These are phyloP conservation scores for Nephrotoma flavescens DNA, from an alignment of 2,888 invertebrate genomes.

Conservation along the genomic window DNA sequence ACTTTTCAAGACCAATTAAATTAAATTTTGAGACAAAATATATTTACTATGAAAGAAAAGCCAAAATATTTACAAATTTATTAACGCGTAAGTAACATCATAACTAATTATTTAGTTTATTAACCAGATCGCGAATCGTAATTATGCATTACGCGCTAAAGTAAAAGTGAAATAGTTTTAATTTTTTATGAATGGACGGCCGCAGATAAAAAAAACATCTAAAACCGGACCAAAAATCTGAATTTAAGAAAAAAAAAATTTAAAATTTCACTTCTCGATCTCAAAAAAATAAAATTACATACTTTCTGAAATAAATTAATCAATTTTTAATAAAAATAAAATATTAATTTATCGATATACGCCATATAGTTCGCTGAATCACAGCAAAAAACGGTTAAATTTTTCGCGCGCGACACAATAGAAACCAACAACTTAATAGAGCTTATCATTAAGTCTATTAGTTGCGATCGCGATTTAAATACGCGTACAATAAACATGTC, in stretches of 20 bases:
- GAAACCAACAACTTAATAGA: background rate
- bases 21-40: no score
- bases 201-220: background rate
- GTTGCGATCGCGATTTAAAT: background rate
- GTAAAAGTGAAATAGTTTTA: background rate
- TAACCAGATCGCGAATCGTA: background rate
- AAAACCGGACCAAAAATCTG: background rate
- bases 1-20: background rate
- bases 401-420: background rate
- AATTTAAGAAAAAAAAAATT: background rate
- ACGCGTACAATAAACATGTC: background rate
- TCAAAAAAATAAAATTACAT: background rate
- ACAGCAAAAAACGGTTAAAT: background rate
- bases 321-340: background rate
- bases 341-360: background rate
- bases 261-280: background rate
- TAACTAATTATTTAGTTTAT: background rate
- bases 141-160: background rate
- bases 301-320: background rate
- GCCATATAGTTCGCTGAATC: background rate
- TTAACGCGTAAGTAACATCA: background rate
- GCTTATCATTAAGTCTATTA: background rate
- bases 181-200: background rate
- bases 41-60: no score
- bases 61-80: background rate